These are phyloP conservation scores for Heptranchias perlo DNA, from an alignment of 2,113 vertebrate species.

Conservation along the genomic window DNA sequence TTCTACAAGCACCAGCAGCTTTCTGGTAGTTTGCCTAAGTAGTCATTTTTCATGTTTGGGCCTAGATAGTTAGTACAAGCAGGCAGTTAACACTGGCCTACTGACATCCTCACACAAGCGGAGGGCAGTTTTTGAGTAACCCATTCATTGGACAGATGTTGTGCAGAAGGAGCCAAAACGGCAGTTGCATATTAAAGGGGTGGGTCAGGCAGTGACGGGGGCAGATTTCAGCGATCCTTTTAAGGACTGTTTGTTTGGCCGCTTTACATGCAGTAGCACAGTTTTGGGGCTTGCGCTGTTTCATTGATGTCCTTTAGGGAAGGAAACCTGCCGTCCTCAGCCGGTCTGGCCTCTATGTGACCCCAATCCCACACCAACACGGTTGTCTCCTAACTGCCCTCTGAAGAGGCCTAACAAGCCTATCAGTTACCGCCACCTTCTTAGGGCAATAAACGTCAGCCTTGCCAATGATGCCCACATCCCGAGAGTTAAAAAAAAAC, in stretches of 20 bases:
- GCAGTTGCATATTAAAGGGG: no score
- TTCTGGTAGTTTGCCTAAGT: not conserved
- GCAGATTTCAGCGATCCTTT: not conserved
- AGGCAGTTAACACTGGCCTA: not conserved
- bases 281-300: not conserved
- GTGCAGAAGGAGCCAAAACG: no score
- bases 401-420: not conserved
- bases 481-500: not conserved
- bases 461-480: not conserved
- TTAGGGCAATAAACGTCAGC: not conserved
- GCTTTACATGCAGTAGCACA: not conserved
- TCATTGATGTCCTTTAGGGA: no score
- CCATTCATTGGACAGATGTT: no score
- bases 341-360: no score
- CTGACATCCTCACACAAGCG: not conserved
- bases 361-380: not conserved
- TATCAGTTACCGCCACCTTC: not conserved
- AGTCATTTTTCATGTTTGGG: not conserved
- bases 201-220: no score
- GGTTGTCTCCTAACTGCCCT: not conserved
- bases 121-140: no score
- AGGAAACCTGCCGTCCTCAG: no score
- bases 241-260: not conserved
- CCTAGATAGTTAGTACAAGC: not conserved
- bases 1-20: not conserved